Conservation (phyloP, 1,140 invertebrate genomes). For the Drosophila bocki region DNA sequence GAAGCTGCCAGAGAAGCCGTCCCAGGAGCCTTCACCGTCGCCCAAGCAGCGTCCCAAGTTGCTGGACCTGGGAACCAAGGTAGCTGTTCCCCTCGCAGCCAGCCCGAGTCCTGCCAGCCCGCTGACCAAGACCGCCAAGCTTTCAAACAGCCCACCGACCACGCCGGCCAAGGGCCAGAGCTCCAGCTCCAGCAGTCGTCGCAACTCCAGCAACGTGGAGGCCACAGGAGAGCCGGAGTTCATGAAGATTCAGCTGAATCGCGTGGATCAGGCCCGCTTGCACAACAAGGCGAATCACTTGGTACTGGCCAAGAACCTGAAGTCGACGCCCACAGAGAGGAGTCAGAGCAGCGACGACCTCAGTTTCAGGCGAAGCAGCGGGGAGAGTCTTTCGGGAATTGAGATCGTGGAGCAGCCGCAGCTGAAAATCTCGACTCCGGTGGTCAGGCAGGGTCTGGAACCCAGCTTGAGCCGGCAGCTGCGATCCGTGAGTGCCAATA, state of each 20-base stretch:
- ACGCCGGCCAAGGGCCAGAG: conserved; percentile 41
- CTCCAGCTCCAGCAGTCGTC: conserved; percentile 30
- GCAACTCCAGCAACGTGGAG: conserved; percentile 51
- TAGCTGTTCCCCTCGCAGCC: conserved; percentile 3
- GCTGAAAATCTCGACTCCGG: conserved; percentile 14
- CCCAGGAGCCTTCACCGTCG: conserved; percentile 10
- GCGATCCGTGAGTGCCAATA: conserved; percentile 60
- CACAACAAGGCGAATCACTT: conserved; percentile 87
- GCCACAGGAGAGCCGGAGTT: conserved; percentile 87
- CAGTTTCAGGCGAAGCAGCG: conserved; percentile 85
- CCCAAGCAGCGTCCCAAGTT: conserved; percentile 60
- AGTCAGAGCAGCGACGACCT: conserved; percentile 75
- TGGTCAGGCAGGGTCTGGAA: conserved; percentile 48
- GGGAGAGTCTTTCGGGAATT: conserved; percentile 85
- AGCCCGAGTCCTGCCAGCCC: conserved; percentile 51
- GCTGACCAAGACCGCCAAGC: conserved; percentile 52
- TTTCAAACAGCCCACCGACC: conserved; percentile 45
- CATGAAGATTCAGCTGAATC: conserved; percentile 89
- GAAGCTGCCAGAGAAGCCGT: conserved; percentile 12
- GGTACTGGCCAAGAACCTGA: conserved; percentile 87
- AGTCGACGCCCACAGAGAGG: conserved; percentile 59
- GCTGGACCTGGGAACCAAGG: conserved; percentile 56
- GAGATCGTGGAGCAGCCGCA: conserved; percentile 84
- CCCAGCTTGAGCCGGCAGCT: conserved; percentile 70
- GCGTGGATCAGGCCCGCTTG: conserved; percentile 86